Evolutionary conservation across 2,113 vertebrate genomes (phyloP).

Genomic region (Reinhardtius hippoglossoides): DNA sequence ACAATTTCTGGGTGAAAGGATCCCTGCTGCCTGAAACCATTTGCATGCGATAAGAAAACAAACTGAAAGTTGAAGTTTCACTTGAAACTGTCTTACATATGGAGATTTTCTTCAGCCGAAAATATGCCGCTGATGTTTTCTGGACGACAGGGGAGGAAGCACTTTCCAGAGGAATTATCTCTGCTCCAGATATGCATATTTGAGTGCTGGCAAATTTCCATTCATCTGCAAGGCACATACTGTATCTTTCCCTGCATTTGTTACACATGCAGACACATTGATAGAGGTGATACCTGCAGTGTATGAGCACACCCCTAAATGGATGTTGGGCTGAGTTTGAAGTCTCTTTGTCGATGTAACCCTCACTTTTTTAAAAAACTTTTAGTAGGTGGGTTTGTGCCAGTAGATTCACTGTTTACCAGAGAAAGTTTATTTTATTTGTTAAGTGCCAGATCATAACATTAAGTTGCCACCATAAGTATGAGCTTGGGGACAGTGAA

Average conservation of each 20-base stretch:
- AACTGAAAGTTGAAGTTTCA: conserved; percentile 24
- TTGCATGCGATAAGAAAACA: conserved; percentile 35
- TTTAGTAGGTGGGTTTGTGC: no score
- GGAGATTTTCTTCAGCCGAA: background rate
- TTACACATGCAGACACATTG: conserved; percentile 11
- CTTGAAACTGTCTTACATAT: background rate
- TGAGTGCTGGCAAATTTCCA: background rate
- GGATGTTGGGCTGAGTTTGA: conserved; percentile 20
- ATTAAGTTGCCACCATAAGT: background rate
- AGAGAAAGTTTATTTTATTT: background rate
- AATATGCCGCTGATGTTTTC: conserved; percentile 9
- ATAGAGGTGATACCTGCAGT: background rate
- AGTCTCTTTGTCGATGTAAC: conserved; percentile 16
- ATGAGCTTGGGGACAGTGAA: background rate
- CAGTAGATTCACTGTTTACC: no score
- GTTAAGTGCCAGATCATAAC: background rate
- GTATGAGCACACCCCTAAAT: conserved; percentile 16
- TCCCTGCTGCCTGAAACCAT: conserved; percentile 26
- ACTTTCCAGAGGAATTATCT: conserved; percentile 15
- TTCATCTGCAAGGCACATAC: conserved; percentile 5
- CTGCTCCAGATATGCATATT: no score
- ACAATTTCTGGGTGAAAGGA: conserved; percentile 33
- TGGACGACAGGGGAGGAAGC: background rate
- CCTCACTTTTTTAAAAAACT: background rate
- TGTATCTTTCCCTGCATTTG: conserved; percentile 4